Percentiles rank a stretch among this genome's conserved stretches.
These are phyloP conservation scores for Coelopa frigida DNA, from an alignment of 1,140 invertebrate genomes.

Conservation along the genomic window DNA sequence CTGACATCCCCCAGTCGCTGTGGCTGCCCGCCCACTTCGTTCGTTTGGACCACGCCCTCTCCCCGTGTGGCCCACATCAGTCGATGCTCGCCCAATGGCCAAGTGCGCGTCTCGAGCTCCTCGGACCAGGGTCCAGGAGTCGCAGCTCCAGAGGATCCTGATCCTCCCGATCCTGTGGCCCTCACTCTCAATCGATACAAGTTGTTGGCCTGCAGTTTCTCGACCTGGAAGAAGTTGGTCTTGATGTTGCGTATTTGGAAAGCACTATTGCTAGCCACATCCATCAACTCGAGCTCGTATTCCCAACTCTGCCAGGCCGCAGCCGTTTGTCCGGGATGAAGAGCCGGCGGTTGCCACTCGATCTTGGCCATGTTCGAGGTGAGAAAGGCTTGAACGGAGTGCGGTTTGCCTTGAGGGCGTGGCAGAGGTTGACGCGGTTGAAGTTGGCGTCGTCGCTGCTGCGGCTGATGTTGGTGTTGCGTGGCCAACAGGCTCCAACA, in stretches of 20 bases:
- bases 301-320: conserved; percentile 81
- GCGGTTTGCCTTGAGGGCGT: conserved; percentile 68
- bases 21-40: conserved; percentile 65
- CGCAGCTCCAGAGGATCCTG: no score
- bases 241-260: conserved; percentile 50
- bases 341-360: conserved; percentile 67
- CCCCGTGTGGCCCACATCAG: conserved; percentile 62
- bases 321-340: conserved; percentile 67
- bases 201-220: conserved; percentile 62
- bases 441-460: no score
- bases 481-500: conserved; percentile 16
- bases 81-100: conserved; percentile 45
- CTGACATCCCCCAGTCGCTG: background rate
- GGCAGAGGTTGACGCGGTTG: conserved; percentile 66
- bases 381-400: conserved; percentile 68
- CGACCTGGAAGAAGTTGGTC: conserved; percentile 56
- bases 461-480: background rate
- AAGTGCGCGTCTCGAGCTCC: conserved; percentile 61
- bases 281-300: conserved; percentile 69
- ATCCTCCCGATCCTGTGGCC: conserved; percentile 7
- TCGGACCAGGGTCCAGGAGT: conserved; percentile 78
- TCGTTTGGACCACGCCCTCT: conserved; percentile 58
- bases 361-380: conserved; percentile 65
- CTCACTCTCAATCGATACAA: conserved; percentile 67
- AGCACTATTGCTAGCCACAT: conserved; percentile 47